Conservation (phyloP, 2,888 invertebrate genomes). For the Conchocele bisecta region DNA sequence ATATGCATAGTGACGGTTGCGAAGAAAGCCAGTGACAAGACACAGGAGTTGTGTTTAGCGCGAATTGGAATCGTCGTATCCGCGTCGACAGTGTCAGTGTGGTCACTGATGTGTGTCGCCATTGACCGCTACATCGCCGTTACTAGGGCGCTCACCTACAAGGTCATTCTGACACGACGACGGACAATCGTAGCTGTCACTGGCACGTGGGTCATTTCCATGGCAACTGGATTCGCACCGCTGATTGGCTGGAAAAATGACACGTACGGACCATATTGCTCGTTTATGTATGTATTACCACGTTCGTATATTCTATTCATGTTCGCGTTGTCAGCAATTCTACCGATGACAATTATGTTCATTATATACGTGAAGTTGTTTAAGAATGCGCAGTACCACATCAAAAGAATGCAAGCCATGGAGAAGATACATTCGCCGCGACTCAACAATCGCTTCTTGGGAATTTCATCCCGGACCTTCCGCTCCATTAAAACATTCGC, state of each 20-base stretch:
- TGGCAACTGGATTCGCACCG: conserved; percentile 69
- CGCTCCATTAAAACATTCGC: conserved; percentile 66
- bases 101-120: conserved; percentile 70
- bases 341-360: conserved; percentile 66
- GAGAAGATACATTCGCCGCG: conserved; percentile 52
- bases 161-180: conserved; percentile 59
- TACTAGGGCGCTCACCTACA: conserved; percentile 66
- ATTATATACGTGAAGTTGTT: conserved; percentile 62
- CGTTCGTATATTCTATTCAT: conserved; percentile 62
- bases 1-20: conserved; percentile 66
- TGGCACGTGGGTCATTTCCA: conserved; percentile 62
- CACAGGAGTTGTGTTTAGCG: conserved; percentile 59
- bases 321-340: conserved; percentile 50
- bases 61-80: conserved; percentile 65
- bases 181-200: conserved; percentile 55
- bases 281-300: conserved; percentile 65
- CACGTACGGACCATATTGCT: conserved; percentile 63
- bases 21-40: conserved; percentile 55
- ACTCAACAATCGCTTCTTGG: conserved; percentile 45
- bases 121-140: conserved; percentile 74
- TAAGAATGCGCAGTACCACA: conserved; percentile 63
- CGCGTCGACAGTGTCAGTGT: conserved; percentile 61
- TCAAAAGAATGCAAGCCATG: conserved; percentile 65
- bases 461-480: conserved; percentile 61
- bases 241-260: conserved; percentile 68